phyloP scores from a whole-genome alignment of 2,797 vertebrate genomes.

The Pseudotriccus pelzelni region DNA sequence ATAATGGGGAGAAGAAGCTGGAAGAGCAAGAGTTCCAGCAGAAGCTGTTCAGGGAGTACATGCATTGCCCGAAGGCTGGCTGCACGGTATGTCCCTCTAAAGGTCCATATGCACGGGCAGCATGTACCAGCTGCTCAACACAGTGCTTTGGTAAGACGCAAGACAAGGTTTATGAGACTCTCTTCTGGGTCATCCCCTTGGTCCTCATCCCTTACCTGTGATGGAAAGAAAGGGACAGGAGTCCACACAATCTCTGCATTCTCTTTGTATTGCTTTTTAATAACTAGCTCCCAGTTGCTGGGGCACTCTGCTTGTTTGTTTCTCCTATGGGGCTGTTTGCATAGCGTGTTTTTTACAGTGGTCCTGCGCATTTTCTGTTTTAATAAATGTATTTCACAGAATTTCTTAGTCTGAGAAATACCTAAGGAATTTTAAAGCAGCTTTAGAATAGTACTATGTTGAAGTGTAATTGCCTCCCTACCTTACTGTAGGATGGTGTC shows the following conservation, averaged over 20 bases:
- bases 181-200: neutral
- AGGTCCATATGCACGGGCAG: constrained; percentile 56
- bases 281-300: neutral
- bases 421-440: neutral
- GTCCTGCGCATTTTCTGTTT: neutral
- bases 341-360: neutral
- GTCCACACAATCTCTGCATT: neutral
- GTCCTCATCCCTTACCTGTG: neutral
- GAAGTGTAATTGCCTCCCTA: neutral
- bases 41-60: constrained; percentile 67
- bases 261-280: neutral
- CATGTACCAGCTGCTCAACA: constrained; percentile 39
- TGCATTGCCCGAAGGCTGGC: constrained; percentile 63
- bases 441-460: neutral
- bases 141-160: constrained; percentile 30
- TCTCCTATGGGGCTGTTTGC: neutral
- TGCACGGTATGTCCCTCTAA: constrained; percentile 63
- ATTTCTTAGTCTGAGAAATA: neutral
- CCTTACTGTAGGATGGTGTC: neutral
- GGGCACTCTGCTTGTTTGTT: neutral
- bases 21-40: constrained; percentile 62
- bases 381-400: constrained; percentile 33
- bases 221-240: neutral
- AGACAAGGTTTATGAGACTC: neutral
- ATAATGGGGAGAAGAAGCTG: constrained; percentile 64